Evolutionary conservation across 2,113 vertebrate genomes (phyloP).

Genomic region (Pelmatolapia mariae): DNA sequence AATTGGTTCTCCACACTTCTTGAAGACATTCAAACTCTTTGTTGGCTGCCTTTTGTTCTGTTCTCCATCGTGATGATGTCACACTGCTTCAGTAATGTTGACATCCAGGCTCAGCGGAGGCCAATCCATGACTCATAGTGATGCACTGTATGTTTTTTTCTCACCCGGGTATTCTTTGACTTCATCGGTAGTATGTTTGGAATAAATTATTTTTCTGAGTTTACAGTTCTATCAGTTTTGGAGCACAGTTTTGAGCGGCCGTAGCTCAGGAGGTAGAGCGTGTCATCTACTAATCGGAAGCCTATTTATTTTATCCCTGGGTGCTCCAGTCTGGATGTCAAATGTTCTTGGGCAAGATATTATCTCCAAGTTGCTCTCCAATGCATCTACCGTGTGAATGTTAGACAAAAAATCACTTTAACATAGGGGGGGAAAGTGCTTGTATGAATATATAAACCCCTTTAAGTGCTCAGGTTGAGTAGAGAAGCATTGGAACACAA

Average conservation of each 20-base stretch:
- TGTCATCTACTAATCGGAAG: background rate
- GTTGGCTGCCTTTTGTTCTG: background rate
- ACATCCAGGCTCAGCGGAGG: background rate
- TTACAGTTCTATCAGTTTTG: background rate
- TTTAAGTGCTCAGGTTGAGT: background rate
- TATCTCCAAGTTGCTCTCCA: background rate
- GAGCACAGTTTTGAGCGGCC: background rate
- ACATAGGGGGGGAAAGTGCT: fast-evolving
- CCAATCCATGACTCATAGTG: background rate
- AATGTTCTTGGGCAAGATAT: background rate
- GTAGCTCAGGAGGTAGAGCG: background rate
- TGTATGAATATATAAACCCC: background rate
- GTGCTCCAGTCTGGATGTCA: background rate
- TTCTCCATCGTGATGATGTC: background rate
- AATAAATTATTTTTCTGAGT: background rate
- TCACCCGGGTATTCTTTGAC: fast-evolving
- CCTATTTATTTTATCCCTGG: background rate
- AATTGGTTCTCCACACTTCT: background rate
- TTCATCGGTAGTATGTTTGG: background rate
- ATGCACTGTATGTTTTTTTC: background rate
- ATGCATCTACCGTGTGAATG: background rate
- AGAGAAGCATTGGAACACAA: background rate
- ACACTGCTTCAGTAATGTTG: background rate
- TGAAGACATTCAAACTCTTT: background rate
- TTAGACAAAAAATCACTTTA: background rate